phyloP scores from a whole-genome alignment of 2,113 vertebrate genomes.

The Poicephalus meyeri region DNA sequence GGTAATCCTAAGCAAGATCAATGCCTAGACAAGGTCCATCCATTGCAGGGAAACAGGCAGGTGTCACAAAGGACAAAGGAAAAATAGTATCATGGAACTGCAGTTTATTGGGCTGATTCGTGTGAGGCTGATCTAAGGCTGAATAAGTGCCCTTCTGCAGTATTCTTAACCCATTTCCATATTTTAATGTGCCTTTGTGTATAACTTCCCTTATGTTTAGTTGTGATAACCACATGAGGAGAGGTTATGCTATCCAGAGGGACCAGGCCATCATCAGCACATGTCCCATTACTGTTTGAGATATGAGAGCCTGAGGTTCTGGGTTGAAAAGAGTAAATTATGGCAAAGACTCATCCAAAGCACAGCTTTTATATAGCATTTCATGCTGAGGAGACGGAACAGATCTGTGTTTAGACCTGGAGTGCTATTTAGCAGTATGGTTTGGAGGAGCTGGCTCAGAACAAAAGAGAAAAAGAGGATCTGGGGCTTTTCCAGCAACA shows the following conservation, averaged over 20 bases:
- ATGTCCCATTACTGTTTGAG: not conserved
- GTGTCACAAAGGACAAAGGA: accelerated
- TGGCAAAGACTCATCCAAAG: not conserved
- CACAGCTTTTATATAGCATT: not conserved
- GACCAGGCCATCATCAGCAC: accelerated
- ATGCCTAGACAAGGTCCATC: not conserved
- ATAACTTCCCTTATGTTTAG: not conserved
- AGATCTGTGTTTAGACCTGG: not conserved
- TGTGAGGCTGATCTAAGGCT: not conserved
- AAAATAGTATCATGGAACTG: not conserved
- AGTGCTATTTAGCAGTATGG: not conserved
- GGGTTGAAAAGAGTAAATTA: not conserved
- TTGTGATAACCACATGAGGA: not conserved
- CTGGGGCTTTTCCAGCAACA: not conserved
- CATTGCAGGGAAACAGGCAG: not conserved
- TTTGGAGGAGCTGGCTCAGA: not conserved
- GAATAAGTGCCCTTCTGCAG: not conserved
- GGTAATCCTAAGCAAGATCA: not conserved
- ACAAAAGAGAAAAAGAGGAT: constrained; percentile 11
- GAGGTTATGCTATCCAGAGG: not conserved
- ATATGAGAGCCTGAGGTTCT: accelerated
- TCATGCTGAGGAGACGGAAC: not conserved
- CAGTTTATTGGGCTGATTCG: not conserved
- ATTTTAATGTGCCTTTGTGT: not conserved
- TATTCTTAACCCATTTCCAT: not conserved